phyloP scores from a whole-genome alignment of 2,797 vertebrate species.

The Scyliorhinus canicula region DNA sequence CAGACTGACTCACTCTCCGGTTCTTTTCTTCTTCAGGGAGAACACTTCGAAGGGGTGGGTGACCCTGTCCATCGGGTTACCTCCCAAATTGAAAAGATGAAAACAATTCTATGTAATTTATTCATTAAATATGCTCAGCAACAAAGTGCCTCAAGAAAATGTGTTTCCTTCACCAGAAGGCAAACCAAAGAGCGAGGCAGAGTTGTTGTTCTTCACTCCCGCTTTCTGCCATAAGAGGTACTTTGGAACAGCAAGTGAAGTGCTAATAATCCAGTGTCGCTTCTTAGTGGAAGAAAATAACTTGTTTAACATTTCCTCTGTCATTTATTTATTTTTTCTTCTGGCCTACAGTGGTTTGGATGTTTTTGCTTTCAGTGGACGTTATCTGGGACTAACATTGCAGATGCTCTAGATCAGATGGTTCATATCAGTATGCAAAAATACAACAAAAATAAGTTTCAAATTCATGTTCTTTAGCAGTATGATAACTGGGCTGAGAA shows the following conservation, averaged over 20 bases:
- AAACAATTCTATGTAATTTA: not conserved
- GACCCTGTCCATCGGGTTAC: not conserved
- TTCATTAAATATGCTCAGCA: not conserved
- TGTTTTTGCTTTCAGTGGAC: not conserved
- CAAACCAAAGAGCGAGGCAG: no score
- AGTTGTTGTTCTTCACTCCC: not conserved
- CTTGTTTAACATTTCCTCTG: not conserved
- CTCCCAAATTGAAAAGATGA: not conserved
- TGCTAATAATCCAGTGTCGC: not conserved
- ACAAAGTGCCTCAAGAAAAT: not conserved
- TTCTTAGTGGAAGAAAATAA: not conserved
- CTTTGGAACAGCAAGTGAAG: not conserved
- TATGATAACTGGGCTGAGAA: not conserved
- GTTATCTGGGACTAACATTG: not conserved
- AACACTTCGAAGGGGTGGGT: not conserved
- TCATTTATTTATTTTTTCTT: not conserved
- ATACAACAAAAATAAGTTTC: not conserved
- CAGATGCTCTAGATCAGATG: not conserved
- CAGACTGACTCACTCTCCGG: not conserved
- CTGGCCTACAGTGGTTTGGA: not conserved
- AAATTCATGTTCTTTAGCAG: not conserved
- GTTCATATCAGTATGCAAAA: not conserved
- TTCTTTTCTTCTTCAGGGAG: not conserved
- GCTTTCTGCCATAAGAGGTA: no score
- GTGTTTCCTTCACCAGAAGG: not conserved